Conservation (phyloP, 2,888 invertebrate species). For the Amorpha juglandis region DNA sequence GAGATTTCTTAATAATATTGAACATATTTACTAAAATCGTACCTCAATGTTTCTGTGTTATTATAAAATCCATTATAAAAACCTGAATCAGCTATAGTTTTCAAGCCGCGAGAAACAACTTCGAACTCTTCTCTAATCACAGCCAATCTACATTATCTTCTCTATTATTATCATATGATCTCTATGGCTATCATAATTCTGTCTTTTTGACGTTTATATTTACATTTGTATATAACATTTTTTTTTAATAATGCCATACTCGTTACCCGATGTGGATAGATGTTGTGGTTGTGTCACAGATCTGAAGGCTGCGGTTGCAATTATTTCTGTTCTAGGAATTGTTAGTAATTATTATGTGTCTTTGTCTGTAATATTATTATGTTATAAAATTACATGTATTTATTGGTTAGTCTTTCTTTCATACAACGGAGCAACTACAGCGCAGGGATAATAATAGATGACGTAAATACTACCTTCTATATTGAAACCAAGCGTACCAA, state of each 20-base stretch:
- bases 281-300: conserved; percentile 62
- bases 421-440: no score
- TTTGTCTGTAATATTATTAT: background rate
- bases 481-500: no score
- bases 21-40: no score
- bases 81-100: no score
- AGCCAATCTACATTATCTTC: background rate
- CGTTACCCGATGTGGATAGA: conserved; percentile 40
- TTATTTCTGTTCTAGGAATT: conserved; percentile 66
- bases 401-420: no score
- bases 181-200: background rate
- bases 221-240: background rate
- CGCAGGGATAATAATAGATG: no score
- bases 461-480: no score
- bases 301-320: conserved; percentile 58
- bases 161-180: background rate
- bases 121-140: background rate
- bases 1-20: no score
- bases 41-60: no score
- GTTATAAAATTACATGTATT: no score
- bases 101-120: no score
- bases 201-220: conserved; percentile 5
- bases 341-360: conserved; percentile 45
- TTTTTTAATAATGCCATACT: conserved; percentile 39
- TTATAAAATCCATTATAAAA: no score